These are phyloP conservation scores for Dynastes maya DNA, from an alignment of 2,888 invertebrate genomes.

Conservation along the genomic window DNA sequence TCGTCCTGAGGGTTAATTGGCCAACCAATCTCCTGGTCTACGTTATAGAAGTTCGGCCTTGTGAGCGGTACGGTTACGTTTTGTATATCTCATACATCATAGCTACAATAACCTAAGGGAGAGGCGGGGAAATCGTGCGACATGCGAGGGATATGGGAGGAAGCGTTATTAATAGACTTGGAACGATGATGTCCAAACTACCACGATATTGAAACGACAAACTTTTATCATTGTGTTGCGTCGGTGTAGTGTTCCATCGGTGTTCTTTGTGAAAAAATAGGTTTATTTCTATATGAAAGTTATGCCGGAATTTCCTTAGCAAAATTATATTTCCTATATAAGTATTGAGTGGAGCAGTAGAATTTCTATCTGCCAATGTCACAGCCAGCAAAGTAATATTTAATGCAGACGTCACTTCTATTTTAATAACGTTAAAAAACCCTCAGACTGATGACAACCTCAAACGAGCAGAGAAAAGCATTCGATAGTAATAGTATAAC, in stretches of 20 bases:
- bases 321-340: background rate
- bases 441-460: no score
- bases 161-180: background rate
- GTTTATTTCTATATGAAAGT: background rate
- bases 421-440: no score
- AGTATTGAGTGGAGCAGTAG: background rate
- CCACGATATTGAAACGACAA: background rate
- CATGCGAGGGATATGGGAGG: background rate
- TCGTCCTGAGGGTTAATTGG: slow-evolving; percentile 30
- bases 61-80: background rate
- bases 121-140: background rate
- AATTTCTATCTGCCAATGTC: background rate
- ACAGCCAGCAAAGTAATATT: no score
- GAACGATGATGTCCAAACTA: background rate
- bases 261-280: background rate
- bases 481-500: no score
- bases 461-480: no score
- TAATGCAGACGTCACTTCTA: background rate
- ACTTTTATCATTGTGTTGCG: background rate
- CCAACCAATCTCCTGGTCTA: background rate
- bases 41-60: background rate
- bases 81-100: background rate
- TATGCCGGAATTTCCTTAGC: background rate
- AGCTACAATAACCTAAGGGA: background rate
- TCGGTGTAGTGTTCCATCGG: background rate